Base-by-base conservation (phyloP, 2,113 vertebrate genomes). In the Rhagologus leucostigma region DNA sequence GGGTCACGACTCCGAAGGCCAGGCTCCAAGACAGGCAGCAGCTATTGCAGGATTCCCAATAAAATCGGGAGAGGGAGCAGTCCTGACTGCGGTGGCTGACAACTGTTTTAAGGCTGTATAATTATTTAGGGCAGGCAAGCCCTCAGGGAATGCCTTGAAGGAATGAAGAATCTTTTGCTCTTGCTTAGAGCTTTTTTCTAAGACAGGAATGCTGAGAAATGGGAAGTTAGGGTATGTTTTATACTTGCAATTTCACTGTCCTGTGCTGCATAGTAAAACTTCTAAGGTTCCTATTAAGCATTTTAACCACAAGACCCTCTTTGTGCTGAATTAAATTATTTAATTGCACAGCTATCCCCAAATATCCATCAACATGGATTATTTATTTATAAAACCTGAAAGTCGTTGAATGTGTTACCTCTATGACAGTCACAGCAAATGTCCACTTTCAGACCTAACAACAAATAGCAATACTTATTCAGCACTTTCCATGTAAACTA, bases 41-140 rank as follows among this genome's bases (percentile, higher is more conserved):
- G 55, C 62, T 65, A 30, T 35, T 2, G 1, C 50, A 62, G 83
- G 13, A 39, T 55, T 87, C 89, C 50, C 7, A 0, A 26, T 19
- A 59, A 87, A 71, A 87, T 85, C 4, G 0, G 50, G 89, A 89
- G 41, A 82, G 62, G 84, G 41, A 87, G 62, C 62, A 73, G 82
- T 65, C 78, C 87, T 77, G 89, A 39, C 84, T 69, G 67, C 1
- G 0, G 22, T 57, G 63, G 23, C 64, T 96, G 95, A 93, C 93
- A 93, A 93, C 68, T 90, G 64, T 64, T 95, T 93, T 88, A 95
- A 96, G 90, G 62, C 73, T 90, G 52, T 90, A 77, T 96, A 95
- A 97, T 96, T 92, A 95, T 93, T 90, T 93, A 94, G 90, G 90
- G 83, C 92, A 95, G 88, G 68, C 55, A 71, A 93, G n/a, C 68